Conservation (phyloP, 2,888 invertebrate species). For the Oligia fasciuncula region DNA sequence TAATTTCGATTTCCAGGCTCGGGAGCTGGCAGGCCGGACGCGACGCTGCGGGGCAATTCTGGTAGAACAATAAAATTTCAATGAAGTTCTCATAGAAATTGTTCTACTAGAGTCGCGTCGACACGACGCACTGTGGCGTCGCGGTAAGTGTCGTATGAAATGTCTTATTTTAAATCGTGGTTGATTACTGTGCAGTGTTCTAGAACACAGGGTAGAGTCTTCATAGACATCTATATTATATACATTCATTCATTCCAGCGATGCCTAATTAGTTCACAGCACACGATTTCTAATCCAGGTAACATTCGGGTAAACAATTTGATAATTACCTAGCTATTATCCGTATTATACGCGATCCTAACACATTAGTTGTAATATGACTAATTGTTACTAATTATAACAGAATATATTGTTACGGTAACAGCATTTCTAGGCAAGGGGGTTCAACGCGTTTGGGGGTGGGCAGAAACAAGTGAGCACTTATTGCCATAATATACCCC, state of each 20-base stretch:
- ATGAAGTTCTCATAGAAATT: neutral
- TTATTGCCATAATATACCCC: constrained; percentile 23
- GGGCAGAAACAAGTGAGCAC: constrained; percentile 27
- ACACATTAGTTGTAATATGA: constrained; percentile 23
- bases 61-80: neutral
- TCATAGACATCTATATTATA: neutral
- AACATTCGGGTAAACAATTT: constrained; percentile 23
- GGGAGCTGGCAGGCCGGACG: neutral
- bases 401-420: neutral
- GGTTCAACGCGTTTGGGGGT: neutral
- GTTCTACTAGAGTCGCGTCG: neutral
- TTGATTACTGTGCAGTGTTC: neutral
- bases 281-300: constrained; percentile 23
- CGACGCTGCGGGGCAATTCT: neutral
- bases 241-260: neutral
- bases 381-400: constrained; percentile 5
- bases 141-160: neutral
- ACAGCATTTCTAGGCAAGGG: neutral
- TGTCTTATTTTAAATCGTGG: neutral
- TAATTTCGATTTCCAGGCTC: neutral
- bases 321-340: constrained; percentile 31
- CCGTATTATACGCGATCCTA: constrained; percentile 6
- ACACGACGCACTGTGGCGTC: neutral
- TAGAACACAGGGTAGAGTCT: neutral
- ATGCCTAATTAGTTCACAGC: constrained; percentile 25